Conservation (phyloP, 2,797 vertebrate genomes). For the Sebastes ruberrimus region DNA sequence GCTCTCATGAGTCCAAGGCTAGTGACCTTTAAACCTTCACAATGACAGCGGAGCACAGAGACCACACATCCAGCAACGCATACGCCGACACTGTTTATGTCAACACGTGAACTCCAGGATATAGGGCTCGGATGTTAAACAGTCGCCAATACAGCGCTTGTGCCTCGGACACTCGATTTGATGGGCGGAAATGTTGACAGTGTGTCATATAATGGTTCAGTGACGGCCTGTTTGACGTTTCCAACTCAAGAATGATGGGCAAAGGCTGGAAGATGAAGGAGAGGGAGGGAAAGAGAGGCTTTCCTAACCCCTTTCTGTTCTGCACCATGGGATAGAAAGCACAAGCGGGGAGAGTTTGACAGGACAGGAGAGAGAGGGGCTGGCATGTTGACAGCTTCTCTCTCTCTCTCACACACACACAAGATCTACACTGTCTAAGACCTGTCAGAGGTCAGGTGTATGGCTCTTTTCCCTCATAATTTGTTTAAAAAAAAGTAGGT, state of each 20-base stretch:
- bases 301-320: constrained; percentile 51
- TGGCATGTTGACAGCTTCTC: constrained; percentile 63
- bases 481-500: constrained; percentile 14
- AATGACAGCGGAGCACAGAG: constrained; percentile 44
- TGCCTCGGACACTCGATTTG: constrained; percentile 1
- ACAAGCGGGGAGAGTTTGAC: constrained; percentile 41
- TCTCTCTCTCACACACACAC: not conserved
- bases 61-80: not conserved
- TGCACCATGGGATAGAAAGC: constrained; percentile 48
- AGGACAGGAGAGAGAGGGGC: constrained; percentile 38
- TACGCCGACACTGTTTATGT: not conserved
- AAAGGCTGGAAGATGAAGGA: constrained; percentile 37
- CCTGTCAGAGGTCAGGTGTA: not conserved
- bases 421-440: not conserved
- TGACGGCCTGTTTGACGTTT: constrained; percentile 26
- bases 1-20: constrained; percentile 4
- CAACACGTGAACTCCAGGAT: constrained; percentile 25
- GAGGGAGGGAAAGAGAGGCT: constrained; percentile 24
- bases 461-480: not conserved
- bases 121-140: constrained; percentile 14
- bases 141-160: not conserved
- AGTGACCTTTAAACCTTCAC: constrained; percentile 30
- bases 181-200: constrained; percentile 27
- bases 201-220: constrained; percentile 8
- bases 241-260: constrained; percentile 33